These are phyloP conservation scores for Pseudococcus jackbeardsleyi DNA, from an alignment of 2,888 invertebrate species.

Conservation along the genomic window DNA sequence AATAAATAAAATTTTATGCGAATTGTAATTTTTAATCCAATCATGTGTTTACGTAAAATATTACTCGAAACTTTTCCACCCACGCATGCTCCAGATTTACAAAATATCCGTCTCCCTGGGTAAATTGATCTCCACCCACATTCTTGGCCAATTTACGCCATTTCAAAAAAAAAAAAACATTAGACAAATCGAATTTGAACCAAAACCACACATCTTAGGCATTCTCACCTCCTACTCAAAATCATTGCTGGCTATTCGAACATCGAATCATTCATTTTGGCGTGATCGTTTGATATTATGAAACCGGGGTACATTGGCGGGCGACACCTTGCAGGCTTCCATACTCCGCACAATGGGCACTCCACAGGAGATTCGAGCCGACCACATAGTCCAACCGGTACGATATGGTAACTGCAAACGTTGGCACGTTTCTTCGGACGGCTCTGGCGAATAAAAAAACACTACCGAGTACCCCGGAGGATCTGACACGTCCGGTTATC, in stretches of 20 bases:
- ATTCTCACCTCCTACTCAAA: background rate
- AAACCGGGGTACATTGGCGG: constrained; percentile 20
- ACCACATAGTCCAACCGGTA: background rate
- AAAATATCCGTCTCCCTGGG: no score
- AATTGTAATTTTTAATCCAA: no score
- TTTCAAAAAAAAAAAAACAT: no score
- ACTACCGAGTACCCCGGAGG: background rate
- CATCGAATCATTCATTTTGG: background rate
- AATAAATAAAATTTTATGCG: no score
- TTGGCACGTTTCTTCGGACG: background rate
- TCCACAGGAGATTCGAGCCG: constrained; percentile 1
- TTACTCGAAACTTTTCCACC: no score
- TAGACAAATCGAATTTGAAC: no score
- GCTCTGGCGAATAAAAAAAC: background rate
- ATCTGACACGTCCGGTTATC: background rate
- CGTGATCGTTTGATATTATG: background rate
- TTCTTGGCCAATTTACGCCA: no score
- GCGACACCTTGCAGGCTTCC: constrained; percentile 10
- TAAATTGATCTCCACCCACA: no score
- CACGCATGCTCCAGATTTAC: no score
- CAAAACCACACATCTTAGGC: background rate
- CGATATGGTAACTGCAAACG: background rate
- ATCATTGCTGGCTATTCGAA: background rate
- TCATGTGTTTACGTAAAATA: no score
- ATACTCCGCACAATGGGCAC: constrained; percentile 1